A percentile compares a stretch with the other conserved stretches of the same genome.
These are phyloP conservation scores for Diachasmimorpha longicaudata DNA, from an alignment of 1,140 invertebrate species.

Conservation along the genomic window DNA sequence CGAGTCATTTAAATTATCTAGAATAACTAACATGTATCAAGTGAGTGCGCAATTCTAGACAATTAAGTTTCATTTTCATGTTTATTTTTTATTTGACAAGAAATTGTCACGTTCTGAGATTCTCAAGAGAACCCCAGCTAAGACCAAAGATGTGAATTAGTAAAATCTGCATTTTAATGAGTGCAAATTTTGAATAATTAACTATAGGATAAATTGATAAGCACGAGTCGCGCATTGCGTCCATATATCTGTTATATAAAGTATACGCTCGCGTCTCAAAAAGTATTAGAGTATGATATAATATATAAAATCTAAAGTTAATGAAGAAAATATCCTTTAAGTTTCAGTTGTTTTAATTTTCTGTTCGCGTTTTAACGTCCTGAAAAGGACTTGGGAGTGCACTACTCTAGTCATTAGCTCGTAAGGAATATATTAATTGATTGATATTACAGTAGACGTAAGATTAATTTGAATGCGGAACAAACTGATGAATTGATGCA, in stretches of 20 bases:
- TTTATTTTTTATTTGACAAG: constrained; percentile 31
- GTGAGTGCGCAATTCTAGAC: background rate
- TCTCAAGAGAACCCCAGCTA: constrained; percentile 34
- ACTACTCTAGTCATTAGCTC: constrained; percentile 42
- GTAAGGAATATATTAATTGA: constrained; percentile 35
- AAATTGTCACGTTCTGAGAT: constrained; percentile 31
- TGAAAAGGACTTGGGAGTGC: constrained; percentile 36
- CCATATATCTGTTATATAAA: constrained; percentile 14
- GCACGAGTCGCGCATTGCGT: background rate
- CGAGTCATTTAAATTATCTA: background rate
- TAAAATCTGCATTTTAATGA: constrained; percentile 6
- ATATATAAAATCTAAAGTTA: background rate
- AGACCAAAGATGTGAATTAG: constrained; percentile 32
- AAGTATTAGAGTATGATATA: constrained; percentile 21
- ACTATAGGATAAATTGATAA: background rate
- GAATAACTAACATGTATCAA: background rate
- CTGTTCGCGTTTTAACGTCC: constrained; percentile 36
- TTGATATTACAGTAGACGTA: constrained; percentile 15
- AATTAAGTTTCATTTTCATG: constrained; percentile 30
- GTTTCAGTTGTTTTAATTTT: constrained; percentile 33
- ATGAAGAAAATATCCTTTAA: constrained; percentile 9
- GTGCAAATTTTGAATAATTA: constrained; percentile 8
- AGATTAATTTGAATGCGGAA: background rate
- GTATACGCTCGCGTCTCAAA: background rate
- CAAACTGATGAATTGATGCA: constrained; percentile 5